Evolutionary conservation across 2,113 vertebrate genomes (phyloP), one percentile per base, ranked within the genome.

Genomic region (Colistium nudipinnis): DNA sequence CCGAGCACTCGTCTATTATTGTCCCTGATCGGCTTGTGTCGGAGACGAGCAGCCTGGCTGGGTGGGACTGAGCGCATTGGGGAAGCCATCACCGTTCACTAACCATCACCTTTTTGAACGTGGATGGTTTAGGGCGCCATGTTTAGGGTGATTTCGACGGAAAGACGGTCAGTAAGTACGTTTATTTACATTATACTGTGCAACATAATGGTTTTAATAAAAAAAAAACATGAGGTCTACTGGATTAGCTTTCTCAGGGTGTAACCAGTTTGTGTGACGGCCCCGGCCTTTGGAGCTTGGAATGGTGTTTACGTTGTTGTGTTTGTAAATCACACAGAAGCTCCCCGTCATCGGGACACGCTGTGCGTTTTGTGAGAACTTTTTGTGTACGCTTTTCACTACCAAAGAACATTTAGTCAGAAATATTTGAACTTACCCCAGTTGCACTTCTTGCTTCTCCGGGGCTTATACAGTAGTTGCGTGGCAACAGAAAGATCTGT

Each of bases 1-100:
- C 65, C 19, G 49, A 55, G 49, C 31, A 72, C 56, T 72, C 9
- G n/a, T 66, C 80, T 80, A 65, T 88, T 83, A 68, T 78, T 80
- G 64, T 75, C 62, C 22, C 59, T 75, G 80, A 77, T 61, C 59
- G 48, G 72, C 75, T 75, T 74, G 64, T 78, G 76, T 41, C 10
- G 12, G 53, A 53, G 68, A 54, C 6, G 45, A 54, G 64, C 59
- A 51, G 65, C 52, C 64, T 20, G 51, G 20, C 56, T 69, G 60
- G 76, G 68, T 79, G 80, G 82, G 74, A 68, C 66, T 72, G 66
- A 52, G 20, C 57, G 48, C 59, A 27, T 2, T 31, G 28, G 10
- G 36, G 44, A 62, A 9, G 20, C 11, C 11, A 27, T 71, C 30
- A 7, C n/a, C 28, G 20, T 31, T 44, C 39, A 52, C 33, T 73